Conservation (phyloP, 2,888 invertebrate genomes). For the Glaucopsyche alexis region DNA sequence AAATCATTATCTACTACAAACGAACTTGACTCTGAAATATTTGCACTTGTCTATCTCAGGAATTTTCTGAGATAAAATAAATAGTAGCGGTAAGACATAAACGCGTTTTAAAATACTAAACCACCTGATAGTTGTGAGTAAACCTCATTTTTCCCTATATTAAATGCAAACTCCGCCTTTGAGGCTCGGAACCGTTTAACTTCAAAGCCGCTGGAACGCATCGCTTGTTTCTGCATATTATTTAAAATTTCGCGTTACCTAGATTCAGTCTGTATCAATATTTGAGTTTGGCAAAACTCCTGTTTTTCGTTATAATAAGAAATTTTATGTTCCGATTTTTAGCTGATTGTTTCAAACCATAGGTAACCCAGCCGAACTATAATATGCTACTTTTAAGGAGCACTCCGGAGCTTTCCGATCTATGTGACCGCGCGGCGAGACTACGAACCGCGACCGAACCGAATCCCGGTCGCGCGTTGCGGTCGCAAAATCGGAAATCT, state of each 20-base stretch:
- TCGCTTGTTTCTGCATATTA: constrained; percentile 28
- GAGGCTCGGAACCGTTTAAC: constrained; percentile 27
- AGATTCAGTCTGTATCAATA: constrained; percentile 23
- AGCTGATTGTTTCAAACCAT: too few species aligned
- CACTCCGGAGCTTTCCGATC: too few species aligned
- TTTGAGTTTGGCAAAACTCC: not conserved
- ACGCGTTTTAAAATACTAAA: constrained; percentile 20
- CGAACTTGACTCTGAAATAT: not conserved
- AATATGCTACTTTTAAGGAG: too few species aligned
- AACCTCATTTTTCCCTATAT: constrained; percentile 36
- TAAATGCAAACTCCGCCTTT: constrained; percentile 34
- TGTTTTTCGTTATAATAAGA: not conserved
- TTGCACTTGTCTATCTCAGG: not conserved
- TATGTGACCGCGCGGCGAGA: too few species aligned
- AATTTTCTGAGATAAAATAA: constrained; percentile 17
- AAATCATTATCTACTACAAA: not conserved
- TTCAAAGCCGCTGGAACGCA: constrained; percentile 27
- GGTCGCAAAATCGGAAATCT: too few species aligned
- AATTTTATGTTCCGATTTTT: too few species aligned
- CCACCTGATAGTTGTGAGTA: constrained; percentile 21
- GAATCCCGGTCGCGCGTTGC: too few species aligned
- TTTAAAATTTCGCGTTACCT: constrained; percentile 23
- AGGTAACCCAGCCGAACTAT: too few species aligned
- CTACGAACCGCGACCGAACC: too few species aligned
- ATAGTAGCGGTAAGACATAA: not conserved